Base-by-base conservation (phyloP, 2,797 vertebrate genomes). In the Malurus splendens region DNA sequence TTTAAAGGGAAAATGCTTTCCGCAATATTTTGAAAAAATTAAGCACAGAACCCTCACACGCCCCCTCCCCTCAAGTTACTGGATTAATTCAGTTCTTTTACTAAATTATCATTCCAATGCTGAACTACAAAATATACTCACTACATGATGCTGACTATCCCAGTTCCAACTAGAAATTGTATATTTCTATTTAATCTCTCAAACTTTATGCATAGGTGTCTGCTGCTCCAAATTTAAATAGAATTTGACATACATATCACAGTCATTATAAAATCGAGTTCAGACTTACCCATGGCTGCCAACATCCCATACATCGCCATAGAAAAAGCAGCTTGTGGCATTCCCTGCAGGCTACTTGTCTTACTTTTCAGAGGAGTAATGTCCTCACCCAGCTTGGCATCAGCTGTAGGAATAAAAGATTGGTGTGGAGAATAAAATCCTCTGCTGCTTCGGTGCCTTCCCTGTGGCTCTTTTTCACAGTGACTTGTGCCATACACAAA, bases 201-300 rank as follows among this genome's bases (percentile, higher is more conserved):
- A 93, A 91, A 93, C 60, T 92, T 89, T 65, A 89, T 92, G 76
- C 62, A 64, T 12, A 87, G 54, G 33, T 84, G 39, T 77, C 33
- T 84, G 86, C 70, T 64, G 7, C 52, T 74, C 90, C 80, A 71
- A 65, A 87, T 89, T 81, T 62, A 92, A 93, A 91, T n/a, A 89
- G 50, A 82, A 56, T 75, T 89, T 87, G 66, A 90, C 68, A 95
- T 68, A 94, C 39, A 91, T 71, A 94, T 77, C 74, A 94, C 3
- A 6, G 65, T 89, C 62, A 52, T 71, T 90, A 65, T 86, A 94
- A 87, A 87, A 94, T 83, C 27, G 2, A 87, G 92, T 50, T 86
- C 86, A 94, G 93, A 99, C 99, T 99, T 97, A 99, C 99, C 98
- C 96, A 96, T 72, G 96, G 96, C 97, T 96, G 96, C 95, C 95